These are phyloP conservation scores for Clostera curtula DNA, from an alignment of 2,888 invertebrate genomes.

Conservation along the genomic window DNA sequence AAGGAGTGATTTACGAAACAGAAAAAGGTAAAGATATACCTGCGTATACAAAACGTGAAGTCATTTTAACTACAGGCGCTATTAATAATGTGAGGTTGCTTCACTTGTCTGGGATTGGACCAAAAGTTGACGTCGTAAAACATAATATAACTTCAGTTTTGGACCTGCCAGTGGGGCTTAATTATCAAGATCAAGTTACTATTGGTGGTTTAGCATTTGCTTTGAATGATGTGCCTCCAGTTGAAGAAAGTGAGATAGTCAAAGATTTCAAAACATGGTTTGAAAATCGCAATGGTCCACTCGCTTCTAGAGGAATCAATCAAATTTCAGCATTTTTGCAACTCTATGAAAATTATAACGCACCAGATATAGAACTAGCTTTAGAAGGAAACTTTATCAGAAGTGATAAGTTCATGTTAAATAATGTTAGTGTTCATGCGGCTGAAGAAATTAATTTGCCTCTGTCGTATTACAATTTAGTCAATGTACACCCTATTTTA, in stretches of 20 bases:
- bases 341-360: slow-evolving; percentile 55
- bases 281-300: slow-evolving; percentile 49
- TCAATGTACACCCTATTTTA: slow-evolving; percentile 56
- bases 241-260: slow-evolving; percentile 48
- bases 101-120: slow-evolving; percentile 63
- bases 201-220: slow-evolving; percentile 60
- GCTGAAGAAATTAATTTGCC: slow-evolving; percentile 59
- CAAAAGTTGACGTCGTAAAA: slow-evolving; percentile 47
- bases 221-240: slow-evolving; percentile 44
- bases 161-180: slow-evolving; percentile 56
- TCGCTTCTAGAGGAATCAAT: slow-evolving; percentile 62
- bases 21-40: slow-evolving; percentile 57
- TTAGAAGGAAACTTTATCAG: slow-evolving; percentile 63
- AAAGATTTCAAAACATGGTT: slow-evolving; percentile 67
- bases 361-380: slow-evolving; percentile 58
- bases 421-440: slow-evolving; percentile 53
- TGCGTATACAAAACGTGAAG: slow-evolving; percentile 60
- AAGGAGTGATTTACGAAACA: slow-evolving; percentile 55
- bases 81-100: slow-evolving; percentile 60
- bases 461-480: slow-evolving; percentile 61
- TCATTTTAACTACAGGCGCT: slow-evolving; percentile 58
- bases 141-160: slow-evolving; percentile 46
- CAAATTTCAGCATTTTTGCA: slow-evolving; percentile 65
- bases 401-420: slow-evolving; percentile 65
- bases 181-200: slow-evolving; percentile 66